Base-by-base conservation (phyloP, 2,888 invertebrate genomes). In the Drosophila silvestris region DNA sequence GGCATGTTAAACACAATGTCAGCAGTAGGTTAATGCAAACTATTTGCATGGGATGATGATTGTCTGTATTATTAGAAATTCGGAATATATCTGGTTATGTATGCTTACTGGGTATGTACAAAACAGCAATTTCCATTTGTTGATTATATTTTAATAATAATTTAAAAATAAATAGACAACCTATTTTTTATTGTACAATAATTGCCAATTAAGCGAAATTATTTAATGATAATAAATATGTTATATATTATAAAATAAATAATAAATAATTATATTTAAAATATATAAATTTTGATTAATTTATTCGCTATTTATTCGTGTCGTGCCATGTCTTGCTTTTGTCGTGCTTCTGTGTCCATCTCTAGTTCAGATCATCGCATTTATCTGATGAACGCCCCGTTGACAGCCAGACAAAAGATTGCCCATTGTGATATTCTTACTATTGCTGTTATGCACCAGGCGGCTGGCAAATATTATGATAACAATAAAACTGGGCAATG, bases 1-100 rank as follows among this genome's bases (percentile, higher is more conserved):
- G 63, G 53, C 41, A n/a, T n/a, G 10, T 53, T 67, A 72, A 77
- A 68, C 68, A 16, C 60, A 77, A 77, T 77, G 76, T 64, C 57
- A 56, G 51, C 32, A 41, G 22, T 50, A 35, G 32, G 26, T 63
- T 41, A 35, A 22, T 28, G 44, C 16, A 32, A 7, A 14, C 52
- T 26, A 35, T 16, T 47, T 44, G 10, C n/a, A 44, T 47, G n/a
- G 28, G 14, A 7, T 4, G 22, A 32, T n/a, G 47, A 22, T 19
- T 4, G n/a, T 22, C 9, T 14, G 32, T 5, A 1, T 53, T 33
- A 2, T 32, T 14, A 2, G 12, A 16, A 47, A 5, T 35, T 16
- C 5, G 0, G 5, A 16, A 16, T 16, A 16, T 16, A 2, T 2
- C 35, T 35, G 16, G 35, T 5, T 16, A 16, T 5, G 35, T 35